A percentile compares a stretch with the other conserved stretches of the same genome.
phyloP scores from a whole-genome alignment of 1,140 invertebrate genomes.

The Vollenhovia emeryi region DNA sequence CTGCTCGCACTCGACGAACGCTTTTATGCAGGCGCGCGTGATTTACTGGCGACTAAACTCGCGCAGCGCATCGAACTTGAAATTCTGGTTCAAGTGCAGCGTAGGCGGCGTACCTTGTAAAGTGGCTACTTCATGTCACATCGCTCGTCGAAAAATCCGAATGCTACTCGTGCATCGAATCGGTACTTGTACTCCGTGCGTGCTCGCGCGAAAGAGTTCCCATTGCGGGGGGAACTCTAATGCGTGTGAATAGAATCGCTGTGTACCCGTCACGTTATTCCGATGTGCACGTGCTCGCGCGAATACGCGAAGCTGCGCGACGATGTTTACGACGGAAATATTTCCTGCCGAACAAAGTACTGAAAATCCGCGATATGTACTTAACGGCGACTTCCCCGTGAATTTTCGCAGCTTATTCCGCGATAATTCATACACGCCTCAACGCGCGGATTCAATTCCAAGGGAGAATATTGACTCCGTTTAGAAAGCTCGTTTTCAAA shows the following conservation, averaged over 20 bases:
- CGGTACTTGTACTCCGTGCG: conserved; percentile 14
- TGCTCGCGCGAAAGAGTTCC: conserved; percentile 2
- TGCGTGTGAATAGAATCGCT: conserved; percentile 32
- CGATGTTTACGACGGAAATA: conserved; percentile 44
- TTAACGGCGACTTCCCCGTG: not conserved
- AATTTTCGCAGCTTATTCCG: conserved; percentile 2
- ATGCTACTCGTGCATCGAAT: conserved; percentile 44
- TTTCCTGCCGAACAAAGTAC: conserved; percentile 26
- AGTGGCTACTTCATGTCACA: conserved; percentile 67
- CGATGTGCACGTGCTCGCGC: conserved; percentile 6
- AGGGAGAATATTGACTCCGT: not conserved
- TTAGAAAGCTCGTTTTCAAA: not conserved
- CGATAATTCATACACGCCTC: not conserved
- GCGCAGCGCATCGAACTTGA: conserved; percentile 62
- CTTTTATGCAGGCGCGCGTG: conserved; percentile 51
- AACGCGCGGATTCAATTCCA: not conserved
- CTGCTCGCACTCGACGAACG: conserved; percentile 26
- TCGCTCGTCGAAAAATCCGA: conserved; percentile 31
- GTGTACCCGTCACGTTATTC: conserved; percentile 1
- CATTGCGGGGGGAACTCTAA: not conserved
- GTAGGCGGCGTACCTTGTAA: conserved; percentile 60
- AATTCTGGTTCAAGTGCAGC: conserved; percentile 63
- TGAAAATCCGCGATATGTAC: conserved; percentile 4
- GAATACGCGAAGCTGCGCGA: conserved; percentile 13
- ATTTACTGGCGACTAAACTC: conserved; percentile 60